Conservation (phyloP, 1,140 invertebrate genomes). For the Scaptomyza hsui region DNA sequence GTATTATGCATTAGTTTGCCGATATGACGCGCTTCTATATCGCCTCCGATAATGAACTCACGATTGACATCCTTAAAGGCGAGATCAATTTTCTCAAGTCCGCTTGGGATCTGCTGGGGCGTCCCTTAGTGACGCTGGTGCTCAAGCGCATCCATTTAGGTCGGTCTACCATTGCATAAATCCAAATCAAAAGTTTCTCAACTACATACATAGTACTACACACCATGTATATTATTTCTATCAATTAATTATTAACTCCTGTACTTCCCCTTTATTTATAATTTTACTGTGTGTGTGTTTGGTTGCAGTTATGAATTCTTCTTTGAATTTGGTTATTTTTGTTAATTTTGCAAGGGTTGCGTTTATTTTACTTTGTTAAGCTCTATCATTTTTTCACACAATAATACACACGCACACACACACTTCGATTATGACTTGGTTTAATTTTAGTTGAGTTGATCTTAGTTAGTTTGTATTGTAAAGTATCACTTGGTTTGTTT, state of each 20-base stretch:
- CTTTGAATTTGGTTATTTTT: conserved; percentile 7
- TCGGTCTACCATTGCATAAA: conserved; percentile 85
- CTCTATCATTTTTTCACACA: neutral
- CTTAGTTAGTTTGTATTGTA: conserved; percentile 14
- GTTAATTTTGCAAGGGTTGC: conserved; percentile 44
- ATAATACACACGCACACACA: conserved; percentile 11
- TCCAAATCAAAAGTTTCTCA: neutral
- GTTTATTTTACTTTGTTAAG: conserved; percentile 18
- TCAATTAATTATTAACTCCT: conserved; percentile 29
- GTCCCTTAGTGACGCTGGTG: conserved; percentile 94
- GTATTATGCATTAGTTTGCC: conserved; percentile 90
- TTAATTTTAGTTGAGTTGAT: conserved; percentile 20
- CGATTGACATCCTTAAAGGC: conserved; percentile 98
- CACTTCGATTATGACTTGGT: conserved; percentile 5
- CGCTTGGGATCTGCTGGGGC: conserved; percentile 96
- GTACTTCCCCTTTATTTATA: conserved; percentile 27
- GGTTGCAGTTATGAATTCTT: conserved; percentile 19
- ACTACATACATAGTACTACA: conserved; percentile 11
- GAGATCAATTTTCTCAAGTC: conserved; percentile 98
- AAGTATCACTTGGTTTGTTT: conserved; percentile 16
- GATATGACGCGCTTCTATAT: conserved; percentile 98
- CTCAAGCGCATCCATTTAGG: conserved; percentile 96
- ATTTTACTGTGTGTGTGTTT: conserved; percentile 17
- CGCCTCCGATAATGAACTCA: conserved; percentile 97
- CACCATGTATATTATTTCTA: conserved; percentile 9